Base-by-base conservation (phyloP, 2,888 invertebrate genomes). In the Cactoblastis cactorum region DNA sequence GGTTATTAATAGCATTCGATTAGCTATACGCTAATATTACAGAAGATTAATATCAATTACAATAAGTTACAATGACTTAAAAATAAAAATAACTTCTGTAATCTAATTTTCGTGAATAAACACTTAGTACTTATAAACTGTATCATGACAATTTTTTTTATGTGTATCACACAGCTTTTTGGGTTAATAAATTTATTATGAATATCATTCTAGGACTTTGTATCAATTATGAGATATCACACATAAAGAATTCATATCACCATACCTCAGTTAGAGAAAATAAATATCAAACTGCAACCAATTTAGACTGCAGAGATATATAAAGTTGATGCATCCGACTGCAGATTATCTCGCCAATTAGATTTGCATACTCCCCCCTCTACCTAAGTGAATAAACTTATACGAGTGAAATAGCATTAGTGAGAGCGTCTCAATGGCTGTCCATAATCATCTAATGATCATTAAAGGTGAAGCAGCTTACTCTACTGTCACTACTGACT, bases 301-400 rank as follows among this genome's bases (percentile, higher is more conserved):
- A 22, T 22, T 37, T 37, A 37, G 37, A 15, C 43, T 43, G 43
- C 17, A 15, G 2, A 6, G 24, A 17, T 24, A 43, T 28, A 43
- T 43, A 43, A 43, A 43, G 17, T 28, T 12, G 17, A 43, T 8
- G 43, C 15, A 17, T 17, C 32, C 43, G 24, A 15, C 15, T 28
- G 43, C 9, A 28, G 41, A 43, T 43, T 43, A 43, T 28, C 14
- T 24, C 5, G 14, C 28, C 28, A 43, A 43, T 43, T 28, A 43
- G 43, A 43, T 43, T 43, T 43, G 43, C 43, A 43, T 43, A 43
- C 17, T 11, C 37, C 37, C 11, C 9, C 9, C 9, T 8, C 35
- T 12, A 17, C 9, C 28, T 43, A 28, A 43, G 43, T 43, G 43
- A 43, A 32, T 43, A 43, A 28, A 43, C 43, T 28, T 28, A 43